Conservation (phyloP, 2,888 invertebrate genomes). For the Chydorus sphaericus region DNA sequence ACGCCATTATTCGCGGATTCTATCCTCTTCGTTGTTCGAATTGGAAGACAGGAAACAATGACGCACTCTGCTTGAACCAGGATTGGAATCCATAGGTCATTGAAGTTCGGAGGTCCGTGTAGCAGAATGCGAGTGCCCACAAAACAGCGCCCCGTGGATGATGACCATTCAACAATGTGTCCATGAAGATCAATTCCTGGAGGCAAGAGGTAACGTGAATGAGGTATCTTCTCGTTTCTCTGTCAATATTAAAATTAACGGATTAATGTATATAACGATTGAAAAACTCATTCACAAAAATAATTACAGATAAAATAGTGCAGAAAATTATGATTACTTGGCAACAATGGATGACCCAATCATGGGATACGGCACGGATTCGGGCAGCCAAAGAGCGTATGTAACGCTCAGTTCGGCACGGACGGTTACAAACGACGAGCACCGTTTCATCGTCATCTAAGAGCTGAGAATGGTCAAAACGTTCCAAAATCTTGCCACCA, state of each 20-base stretch:
- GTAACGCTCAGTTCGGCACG: constrained; percentile 57
- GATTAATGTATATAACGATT: too few relatives aligned
- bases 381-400: constrained; percentile 53
- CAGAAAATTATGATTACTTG: constrained; percentile 32
- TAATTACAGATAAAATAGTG: too few relatives aligned
- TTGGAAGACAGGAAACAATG: constrained; percentile 1
- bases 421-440: constrained; percentile 44
- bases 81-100: constrained; percentile 12
- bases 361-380: constrained; percentile 47
- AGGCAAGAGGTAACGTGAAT: not conserved
- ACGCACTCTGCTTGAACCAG: constrained; percentile 8
- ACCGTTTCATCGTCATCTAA: constrained; percentile 25
- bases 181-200: constrained; percentile 4
- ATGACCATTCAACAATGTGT: not conserved
- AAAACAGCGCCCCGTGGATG: not conserved
- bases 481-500: constrained; percentile 44
- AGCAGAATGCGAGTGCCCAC: constrained; percentile 6
- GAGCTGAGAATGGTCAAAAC: constrained; percentile 34
- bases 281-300: too few relatives aligned
- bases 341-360: constrained; percentile 53
- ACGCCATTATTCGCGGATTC: not conserved
- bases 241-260: too few relatives aligned
- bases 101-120: not conserved
- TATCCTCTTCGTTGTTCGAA: not conserved
- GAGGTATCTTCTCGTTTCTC: constrained; percentile 15